Conservation (phyloP, 1,140 invertebrate genomes). For the Apolygus lucorum region DNA sequence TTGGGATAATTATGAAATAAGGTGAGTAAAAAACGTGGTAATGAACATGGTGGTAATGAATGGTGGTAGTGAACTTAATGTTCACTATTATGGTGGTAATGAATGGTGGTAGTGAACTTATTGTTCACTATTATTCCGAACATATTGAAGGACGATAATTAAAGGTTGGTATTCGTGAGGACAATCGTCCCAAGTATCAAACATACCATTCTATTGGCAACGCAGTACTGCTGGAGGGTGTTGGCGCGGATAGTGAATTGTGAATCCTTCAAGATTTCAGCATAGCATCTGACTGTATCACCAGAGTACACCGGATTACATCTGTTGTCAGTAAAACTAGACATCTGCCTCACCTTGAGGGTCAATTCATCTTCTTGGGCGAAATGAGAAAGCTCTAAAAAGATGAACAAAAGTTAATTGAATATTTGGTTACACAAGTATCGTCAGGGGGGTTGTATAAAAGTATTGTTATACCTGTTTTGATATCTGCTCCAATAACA, state of each 20-base stretch:
- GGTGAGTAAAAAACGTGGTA: too few species aligned
- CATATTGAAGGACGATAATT: too few species aligned
- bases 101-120: too few species aligned
- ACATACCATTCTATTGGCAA: conserved; percentile 68
- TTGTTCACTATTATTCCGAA: too few species aligned
- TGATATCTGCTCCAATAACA: conserved; percentile 47
- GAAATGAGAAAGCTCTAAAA: conserved; percentile 54
- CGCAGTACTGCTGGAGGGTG: conserved; percentile 68
- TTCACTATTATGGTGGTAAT: too few species aligned
- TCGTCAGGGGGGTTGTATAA: not conserved
- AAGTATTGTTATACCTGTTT: conserved; percentile 38
- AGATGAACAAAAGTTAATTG: conserved; percentile 10
- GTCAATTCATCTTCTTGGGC: conserved; percentile 52
- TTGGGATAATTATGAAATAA: too few species aligned
- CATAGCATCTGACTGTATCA: conserved; percentile 71
- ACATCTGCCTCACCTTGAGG: conserved; percentile 53
- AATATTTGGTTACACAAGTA: not conserved
- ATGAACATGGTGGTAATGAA: too few species aligned
- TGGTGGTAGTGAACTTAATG: too few species aligned
- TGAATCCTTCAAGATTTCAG: conserved; percentile 55
- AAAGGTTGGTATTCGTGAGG: too few species aligned
- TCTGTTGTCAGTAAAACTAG: conserved; percentile 64
- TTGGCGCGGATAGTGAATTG: conserved; percentile 71
- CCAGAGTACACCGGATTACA: conserved; percentile 60
- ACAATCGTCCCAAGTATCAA: too few species aligned